These are phyloP conservation scores for Sebastes baramenuke DNA, from an alignment of 2,797 vertebrate genomes.

Conservation along the genomic window DNA sequence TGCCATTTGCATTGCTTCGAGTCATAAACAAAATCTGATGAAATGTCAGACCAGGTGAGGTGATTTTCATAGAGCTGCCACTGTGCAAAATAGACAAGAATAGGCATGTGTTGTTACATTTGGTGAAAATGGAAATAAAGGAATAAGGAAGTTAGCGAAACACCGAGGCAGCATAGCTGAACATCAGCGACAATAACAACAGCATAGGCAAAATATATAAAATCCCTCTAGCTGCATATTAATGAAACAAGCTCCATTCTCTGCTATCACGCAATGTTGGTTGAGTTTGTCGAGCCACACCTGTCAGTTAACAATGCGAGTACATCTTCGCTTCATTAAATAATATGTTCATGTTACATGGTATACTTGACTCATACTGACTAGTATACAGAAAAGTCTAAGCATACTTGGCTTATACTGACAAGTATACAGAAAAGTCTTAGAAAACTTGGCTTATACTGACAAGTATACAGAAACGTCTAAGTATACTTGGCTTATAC, in stretches of 20 bases:
- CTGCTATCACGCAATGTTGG: not conserved
- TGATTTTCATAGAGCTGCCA: not conserved
- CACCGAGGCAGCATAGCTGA: not conserved
- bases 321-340: conserved; percentile 22
- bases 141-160: not conserved
- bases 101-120: not conserved
- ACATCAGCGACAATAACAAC: not conserved
- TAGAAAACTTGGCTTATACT: no score
- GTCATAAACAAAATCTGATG: not conserved
- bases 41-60: not conserved
- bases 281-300: conserved; percentile 22
- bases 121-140: not conserved
- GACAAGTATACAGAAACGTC: no score
- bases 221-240: not conserved
- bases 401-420: no score
- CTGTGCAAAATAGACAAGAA: not conserved
- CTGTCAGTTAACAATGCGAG: conserved; percentile 35
- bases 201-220: not conserved
- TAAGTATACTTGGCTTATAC: no score
- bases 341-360: not conserved
- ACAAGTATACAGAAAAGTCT: no score
- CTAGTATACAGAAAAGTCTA: no score
- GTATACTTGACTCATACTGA: no score
- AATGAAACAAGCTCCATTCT: not conserved
- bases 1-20: not conserved